These are phyloP conservation scores for Megalurothrips usitatus DNA, from an alignment of 2,888 invertebrate species.

Conservation along the genomic window DNA sequence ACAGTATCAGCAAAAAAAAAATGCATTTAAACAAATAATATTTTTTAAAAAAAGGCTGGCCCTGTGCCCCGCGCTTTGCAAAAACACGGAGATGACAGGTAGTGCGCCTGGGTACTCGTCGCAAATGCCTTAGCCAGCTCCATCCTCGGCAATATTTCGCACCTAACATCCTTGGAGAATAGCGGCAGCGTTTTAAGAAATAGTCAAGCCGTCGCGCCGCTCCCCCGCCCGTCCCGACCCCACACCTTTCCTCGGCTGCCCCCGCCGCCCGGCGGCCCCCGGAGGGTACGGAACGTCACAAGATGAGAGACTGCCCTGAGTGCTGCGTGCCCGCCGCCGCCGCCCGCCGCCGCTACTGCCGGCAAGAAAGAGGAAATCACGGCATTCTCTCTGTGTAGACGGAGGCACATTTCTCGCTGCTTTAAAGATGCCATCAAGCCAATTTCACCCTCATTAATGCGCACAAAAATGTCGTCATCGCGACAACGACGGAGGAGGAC, in stretches of 20 bases:
- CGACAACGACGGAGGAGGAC: too few relatives aligned
- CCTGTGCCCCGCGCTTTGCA: too few relatives aligned
- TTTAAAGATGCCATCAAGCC: slow-evolving; percentile 13
- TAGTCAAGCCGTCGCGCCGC: not conserved
- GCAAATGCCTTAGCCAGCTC: not conserved
- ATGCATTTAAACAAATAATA: too few relatives aligned
- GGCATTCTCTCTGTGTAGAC: not conserved
- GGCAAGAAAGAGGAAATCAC: not conserved
- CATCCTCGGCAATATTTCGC: not conserved
- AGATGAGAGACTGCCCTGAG: slow-evolving; percentile 11
- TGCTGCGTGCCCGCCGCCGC: not conserved
- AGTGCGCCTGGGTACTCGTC: too few relatives aligned
- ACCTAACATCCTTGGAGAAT: slow-evolving; percentile 21
- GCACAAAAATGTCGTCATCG: not conserved
- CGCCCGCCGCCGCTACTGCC: not conserved
- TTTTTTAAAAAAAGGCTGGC: too few relatives aligned
- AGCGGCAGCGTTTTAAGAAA: slow-evolving; percentile 3
- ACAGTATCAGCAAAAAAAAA: too few relatives aligned
- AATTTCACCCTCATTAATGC: slow-evolving; percentile 16
- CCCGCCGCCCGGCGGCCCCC: not conserved
- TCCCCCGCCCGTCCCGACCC: not conserved
- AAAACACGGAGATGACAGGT: too few relatives aligned
- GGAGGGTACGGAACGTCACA: slow-evolving; percentile 4
- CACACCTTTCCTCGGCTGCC: not conserved
- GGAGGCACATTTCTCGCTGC: slow-evolving; percentile 13